Conservation (phyloP, 2,113 vertebrate genomes). For the Deroptyus accipitrinus region DNA sequence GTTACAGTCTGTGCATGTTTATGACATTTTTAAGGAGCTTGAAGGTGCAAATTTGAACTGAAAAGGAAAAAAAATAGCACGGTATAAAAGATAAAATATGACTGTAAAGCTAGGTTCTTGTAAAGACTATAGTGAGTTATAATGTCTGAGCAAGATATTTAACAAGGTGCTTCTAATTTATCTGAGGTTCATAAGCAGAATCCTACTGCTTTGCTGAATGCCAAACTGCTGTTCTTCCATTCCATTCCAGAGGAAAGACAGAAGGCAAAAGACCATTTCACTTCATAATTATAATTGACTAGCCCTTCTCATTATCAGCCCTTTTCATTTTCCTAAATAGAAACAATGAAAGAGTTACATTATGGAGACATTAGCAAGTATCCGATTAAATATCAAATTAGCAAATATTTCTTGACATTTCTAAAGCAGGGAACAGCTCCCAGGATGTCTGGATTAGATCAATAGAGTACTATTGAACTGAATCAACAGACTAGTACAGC, state of each 20-base stretch:
- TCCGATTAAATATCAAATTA: constrained; percentile 12
- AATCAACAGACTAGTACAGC: neutral
- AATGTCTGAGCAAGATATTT: neutral
- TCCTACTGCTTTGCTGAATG: neutral
- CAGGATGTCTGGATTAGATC: neutral
- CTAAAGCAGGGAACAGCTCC: neutral
- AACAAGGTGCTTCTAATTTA: neutral
- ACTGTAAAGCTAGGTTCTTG: neutral
- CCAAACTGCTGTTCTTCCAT: neutral
- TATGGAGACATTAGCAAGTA: neutral
- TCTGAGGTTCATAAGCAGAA: neutral
- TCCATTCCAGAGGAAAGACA: neutral
- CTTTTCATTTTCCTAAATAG: neutral
- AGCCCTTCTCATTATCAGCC: neutral
- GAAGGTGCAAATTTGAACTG: neutral
- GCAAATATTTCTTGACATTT: constrained; percentile 10
- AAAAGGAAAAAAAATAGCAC: neutral
- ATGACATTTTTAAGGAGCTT: neutral
- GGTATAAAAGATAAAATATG: neutral
- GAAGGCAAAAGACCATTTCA: neutral
- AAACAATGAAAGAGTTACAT: neutral
- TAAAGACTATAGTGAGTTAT: neutral
- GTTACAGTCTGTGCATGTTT: neutral
- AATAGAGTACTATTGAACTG: neutral
- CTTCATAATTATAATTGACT: neutral